phyloP scores from a whole-genome alignment of 2,797 vertebrate species.

The Knipowitschia caucasica region DNA sequence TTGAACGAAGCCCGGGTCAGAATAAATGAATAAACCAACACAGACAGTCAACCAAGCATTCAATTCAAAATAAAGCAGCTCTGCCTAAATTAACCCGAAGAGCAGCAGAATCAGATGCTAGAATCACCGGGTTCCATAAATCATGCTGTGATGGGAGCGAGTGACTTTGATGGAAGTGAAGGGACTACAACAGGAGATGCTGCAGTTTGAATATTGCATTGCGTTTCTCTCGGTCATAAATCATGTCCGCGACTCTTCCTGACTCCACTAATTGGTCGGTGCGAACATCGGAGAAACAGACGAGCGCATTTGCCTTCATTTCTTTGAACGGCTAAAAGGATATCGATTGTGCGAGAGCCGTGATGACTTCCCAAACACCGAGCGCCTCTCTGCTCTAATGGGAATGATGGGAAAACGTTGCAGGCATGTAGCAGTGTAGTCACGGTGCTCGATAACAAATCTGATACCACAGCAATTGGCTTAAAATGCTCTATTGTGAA shows the following conservation, averaged over 20 bases:
- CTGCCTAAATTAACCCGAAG: background rate
- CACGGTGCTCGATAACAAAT: too few relatives aligned
- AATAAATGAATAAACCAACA: too few relatives aligned
- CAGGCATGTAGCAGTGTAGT: conserved; percentile 50
- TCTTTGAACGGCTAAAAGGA: conserved; percentile 78
- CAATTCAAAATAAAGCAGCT: background rate
- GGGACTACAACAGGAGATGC: conserved; percentile 15
- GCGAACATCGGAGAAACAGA: conserved; percentile 60
- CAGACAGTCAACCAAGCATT: background rate
- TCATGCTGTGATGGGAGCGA: conserved; percentile 6
- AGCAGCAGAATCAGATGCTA: background rate
- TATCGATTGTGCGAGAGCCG: conserved; percentile 75
- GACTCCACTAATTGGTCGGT: conserved; percentile 62
- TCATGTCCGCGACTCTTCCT: conserved; percentile 63
- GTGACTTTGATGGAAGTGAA: conserved; percentile 28
- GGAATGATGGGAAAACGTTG: conserved; percentile 74
- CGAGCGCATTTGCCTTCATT: conserved; percentile 75
- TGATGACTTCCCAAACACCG: conserved; percentile 75
- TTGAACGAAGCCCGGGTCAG: too few relatives aligned
- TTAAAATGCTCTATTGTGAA: too few relatives aligned
- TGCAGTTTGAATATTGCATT: conserved; percentile 57
- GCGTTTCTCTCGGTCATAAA: conserved; percentile 66
- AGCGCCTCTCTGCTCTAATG: conserved; percentile 68
- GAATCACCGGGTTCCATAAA: conserved; percentile 16
- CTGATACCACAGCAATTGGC: too few relatives aligned